Conservation (phyloP, 2,113 vertebrate genomes). For the Callospermophilus lateralis region DNA sequence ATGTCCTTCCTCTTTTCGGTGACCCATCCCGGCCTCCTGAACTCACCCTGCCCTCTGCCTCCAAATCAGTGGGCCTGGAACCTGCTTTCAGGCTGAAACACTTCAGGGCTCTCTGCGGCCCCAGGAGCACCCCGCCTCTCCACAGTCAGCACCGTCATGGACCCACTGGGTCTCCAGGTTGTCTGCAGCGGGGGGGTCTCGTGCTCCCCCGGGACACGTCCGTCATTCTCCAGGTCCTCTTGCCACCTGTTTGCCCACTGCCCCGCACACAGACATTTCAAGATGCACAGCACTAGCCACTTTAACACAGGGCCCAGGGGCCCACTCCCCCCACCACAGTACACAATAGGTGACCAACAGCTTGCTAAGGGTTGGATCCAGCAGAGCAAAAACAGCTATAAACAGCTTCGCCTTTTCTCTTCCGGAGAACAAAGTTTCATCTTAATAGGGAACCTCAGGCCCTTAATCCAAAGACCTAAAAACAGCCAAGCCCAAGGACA, state of each 20-base stretch:
- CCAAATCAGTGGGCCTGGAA: neutral
- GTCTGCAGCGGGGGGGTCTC: neutral
- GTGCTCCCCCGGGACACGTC: fast-evolving
- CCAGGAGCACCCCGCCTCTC: no score
- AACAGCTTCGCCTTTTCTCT: neutral
- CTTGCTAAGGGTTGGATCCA: fast-evolving
- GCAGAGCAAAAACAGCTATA: neutral
- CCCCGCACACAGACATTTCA: fast-evolving
- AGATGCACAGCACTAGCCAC: neutral
- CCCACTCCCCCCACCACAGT: fast-evolving
- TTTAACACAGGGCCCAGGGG: fast-evolving
- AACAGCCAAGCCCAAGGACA: neutral
- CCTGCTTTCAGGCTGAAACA: neutral
- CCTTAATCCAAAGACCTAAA: neutral
- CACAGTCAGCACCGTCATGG: no score
- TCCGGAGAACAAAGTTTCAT: neutral
- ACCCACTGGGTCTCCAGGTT: neutral
- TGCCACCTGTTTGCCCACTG: fast-evolving
- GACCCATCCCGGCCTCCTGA: neutral
- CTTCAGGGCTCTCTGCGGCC: neutral
- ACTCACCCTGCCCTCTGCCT: neutral
- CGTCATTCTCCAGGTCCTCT: neutral
- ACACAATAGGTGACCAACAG: neutral
- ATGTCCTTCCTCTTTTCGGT: fast-evolving
- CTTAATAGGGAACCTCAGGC: neutral